phyloP scores from a whole-genome alignment of 2,888 invertebrate genomes.

The Drosophila vallismaia region DNA sequence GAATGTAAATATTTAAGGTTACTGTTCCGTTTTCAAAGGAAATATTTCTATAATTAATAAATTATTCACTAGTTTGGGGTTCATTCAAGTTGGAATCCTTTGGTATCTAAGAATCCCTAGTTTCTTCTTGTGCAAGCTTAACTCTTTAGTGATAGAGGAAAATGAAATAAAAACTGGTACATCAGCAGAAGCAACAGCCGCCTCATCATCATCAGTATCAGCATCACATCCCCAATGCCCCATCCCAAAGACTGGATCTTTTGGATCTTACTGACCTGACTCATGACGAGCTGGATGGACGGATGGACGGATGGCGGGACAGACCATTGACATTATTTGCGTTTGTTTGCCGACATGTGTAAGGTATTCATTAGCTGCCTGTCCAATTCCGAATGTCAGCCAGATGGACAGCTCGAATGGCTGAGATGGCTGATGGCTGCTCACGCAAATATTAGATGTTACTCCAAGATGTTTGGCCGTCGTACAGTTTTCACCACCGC shows the following conservation, averaged over 20 bases:
- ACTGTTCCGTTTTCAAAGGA: too few species aligned
- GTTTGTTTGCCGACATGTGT: constrained; percentile 75
- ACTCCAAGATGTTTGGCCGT: constrained; percentile 53
- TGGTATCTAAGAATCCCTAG: background rate
- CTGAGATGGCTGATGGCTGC: constrained; percentile 23
- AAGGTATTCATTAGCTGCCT: constrained; percentile 76
- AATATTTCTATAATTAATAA: too few species aligned
- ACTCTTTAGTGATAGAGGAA: background rate
- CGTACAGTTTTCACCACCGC: constrained; percentile 68
- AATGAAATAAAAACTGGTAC: constrained; percentile 63
- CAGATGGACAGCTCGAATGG: constrained; percentile 41
- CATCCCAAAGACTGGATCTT: constrained; percentile 17
- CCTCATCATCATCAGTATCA: constrained; percentile 37
- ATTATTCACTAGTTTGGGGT: background rate
- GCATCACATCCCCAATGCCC: constrained; percentile 15
- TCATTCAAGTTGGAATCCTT: background rate
- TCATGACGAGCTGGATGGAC: constrained; percentile 53
- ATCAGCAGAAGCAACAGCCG: constrained; percentile 45
- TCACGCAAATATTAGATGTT: constrained; percentile 71
- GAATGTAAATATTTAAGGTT: too few species aligned
- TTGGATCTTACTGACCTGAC: constrained; percentile 47
- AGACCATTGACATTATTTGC: constrained; percentile 75
- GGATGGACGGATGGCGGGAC: constrained; percentile 5
- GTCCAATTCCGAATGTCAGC: constrained; percentile 71
- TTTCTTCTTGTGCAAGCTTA: background rate